Evolutionary conservation across 2,888 invertebrate genomes (phyloP), one percentile per base, ranked within the genome.

Genomic region (Diplolepis rosae): DNA sequence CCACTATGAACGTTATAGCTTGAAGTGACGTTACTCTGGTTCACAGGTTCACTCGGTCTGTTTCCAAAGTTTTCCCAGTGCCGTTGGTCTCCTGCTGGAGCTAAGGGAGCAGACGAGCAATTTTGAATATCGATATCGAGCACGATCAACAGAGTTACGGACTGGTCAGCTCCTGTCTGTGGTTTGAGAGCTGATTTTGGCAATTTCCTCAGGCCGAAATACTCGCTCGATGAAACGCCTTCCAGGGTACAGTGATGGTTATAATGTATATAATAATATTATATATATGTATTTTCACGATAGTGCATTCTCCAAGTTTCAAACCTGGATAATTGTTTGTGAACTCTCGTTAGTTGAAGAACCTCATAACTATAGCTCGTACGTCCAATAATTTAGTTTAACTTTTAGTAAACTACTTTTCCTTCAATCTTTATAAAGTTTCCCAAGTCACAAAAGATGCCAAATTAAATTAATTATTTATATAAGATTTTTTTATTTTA

Each of bases 91-190:
- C 72, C 72, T 72, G 69, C 69, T 72, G 65, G 4, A 39, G 39
- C 35, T 61, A 39, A 61, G 52, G 65, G 72, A 72, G 73, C 70
- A 72, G 74, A 73, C 70, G 70, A 66, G 68, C 70, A 73, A 72
- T 76, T 69, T 74, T 42, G 65, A 74, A 74, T 76, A 76, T 74
- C 76, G 68, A 70, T 74, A 70, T 74, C 76, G 68, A 65, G 61
- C 66, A 65, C 68, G 51, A 50, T 50, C 50, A 56, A 65, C 65
- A 69, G 61, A 74, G 74, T 76, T 76, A 74, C 72, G 66, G 68
- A 68, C 50, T 68, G 66, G 48, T 61, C 69, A 65, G 51, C 54
- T 32, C 54, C 67, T 67, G 70, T 66, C 73, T 70, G 68, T 45
- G 67, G 52, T 52, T 54, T 52, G 15, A 66, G 56, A 54, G 67